Evolutionary conservation across 2,113 vertebrate species (phyloP).

Genomic region (Leuciscus idus): DNA sequence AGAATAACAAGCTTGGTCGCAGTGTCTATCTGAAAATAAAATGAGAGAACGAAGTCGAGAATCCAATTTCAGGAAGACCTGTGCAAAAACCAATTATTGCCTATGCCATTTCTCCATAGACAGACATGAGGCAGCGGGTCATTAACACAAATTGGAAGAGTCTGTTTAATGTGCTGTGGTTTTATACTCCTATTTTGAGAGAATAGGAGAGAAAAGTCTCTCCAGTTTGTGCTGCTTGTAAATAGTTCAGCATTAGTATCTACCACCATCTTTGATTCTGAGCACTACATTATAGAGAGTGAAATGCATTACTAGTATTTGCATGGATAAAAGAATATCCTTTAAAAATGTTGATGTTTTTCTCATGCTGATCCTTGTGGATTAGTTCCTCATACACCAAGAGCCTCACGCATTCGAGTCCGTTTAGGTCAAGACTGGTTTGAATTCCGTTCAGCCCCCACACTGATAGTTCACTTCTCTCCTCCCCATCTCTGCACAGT

Average conservation of each 20-base stretch:
- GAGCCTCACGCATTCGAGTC: constrained; percentile 24
- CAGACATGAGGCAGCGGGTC: constrained; percentile 56
- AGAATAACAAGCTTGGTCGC: constrained; percentile 71
- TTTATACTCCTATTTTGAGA: constrained; percentile 10
- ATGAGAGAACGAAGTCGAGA: constrained; percentile 70
- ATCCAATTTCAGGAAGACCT: constrained; percentile 71
- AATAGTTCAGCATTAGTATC: constrained; percentile 21
- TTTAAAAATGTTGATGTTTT: constrained; percentile 32
- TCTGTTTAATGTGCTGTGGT: constrained; percentile 51
- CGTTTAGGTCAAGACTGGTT: constrained; percentile 67
- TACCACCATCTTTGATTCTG: constrained; percentile 3
- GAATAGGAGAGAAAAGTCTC: not conserved
- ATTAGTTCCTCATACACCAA: not conserved
- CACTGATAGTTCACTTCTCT: constrained; percentile 57
- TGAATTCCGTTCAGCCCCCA: constrained; percentile 59
- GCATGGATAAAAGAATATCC: not conserved
- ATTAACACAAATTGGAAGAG: constrained; percentile 63
- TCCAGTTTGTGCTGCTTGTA: not conserved
- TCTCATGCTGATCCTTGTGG: not conserved
- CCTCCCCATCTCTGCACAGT: constrained; percentile 70
- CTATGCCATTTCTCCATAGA: constrained; percentile 53
- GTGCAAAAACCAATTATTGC: constrained; percentile 74
- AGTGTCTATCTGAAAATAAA: constrained; percentile 72
- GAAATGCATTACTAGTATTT: constrained; percentile 21
- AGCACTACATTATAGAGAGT: not conserved